Conservation (phyloP, 2,797 vertebrate genomes). For the Cercopithecus neglectus region DNA sequence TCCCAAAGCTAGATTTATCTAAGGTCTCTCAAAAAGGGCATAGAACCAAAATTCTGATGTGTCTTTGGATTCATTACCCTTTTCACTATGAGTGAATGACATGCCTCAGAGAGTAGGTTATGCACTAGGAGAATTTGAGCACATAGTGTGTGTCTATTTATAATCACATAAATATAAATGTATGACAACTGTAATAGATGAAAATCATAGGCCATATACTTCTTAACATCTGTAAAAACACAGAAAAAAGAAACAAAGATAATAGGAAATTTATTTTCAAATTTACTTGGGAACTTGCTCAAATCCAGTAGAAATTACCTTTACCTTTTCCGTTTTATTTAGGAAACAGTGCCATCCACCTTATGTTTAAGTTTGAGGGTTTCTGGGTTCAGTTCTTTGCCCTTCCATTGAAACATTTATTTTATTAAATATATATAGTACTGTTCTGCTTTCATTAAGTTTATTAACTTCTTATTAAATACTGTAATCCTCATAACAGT, state of each 20-base stretch:
- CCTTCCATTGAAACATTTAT: not conserved
- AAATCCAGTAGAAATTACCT: not conserved
- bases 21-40: not conserved
- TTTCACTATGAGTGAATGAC: not conserved
- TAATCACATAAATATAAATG: not conserved
- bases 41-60: not conserved
- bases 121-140: not conserved
- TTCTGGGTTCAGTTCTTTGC: not conserved
- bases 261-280: not conserved
- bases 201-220: not conserved
- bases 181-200: not conserved
- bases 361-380: not conserved
- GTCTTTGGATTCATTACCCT: not conserved
- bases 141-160: not conserved
- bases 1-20: not conserved
- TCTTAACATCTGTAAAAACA: constrained; percentile 9
- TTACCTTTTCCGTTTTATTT: not conserved
- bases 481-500: not conserved
- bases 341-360: not conserved
- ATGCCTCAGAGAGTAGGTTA: not conserved
- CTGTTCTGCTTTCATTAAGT: not conserved
- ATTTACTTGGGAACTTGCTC: not conserved
- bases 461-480: constrained; percentile 7
- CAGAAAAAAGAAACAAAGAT: not conserved
- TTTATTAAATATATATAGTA: not conserved